Percentiles rank a stretch among this genome's conserved stretches.
These are phyloP conservation scores for Sitobion miscanthi DNA, from an alignment of 1,140 invertebrate species.

Conservation along the genomic window DNA sequence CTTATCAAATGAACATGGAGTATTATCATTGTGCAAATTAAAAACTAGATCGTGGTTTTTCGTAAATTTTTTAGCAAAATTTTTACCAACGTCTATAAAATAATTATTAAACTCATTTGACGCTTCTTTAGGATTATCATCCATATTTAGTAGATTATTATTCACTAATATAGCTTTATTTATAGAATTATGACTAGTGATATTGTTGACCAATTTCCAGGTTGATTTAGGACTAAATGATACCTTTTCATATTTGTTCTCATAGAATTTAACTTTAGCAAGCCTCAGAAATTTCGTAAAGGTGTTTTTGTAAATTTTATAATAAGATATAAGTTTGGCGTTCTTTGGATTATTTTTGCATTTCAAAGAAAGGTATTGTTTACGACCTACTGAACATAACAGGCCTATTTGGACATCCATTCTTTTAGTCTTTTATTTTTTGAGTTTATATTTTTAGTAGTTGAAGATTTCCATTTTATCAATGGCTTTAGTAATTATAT, in stretches of 20 bases:
- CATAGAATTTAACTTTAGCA: too few species aligned
- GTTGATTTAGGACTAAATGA: too few species aligned
- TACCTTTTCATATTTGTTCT: too few species aligned
- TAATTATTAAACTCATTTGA: too few species aligned
- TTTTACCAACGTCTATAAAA: too few species aligned
- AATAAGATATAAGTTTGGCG: not conserved
- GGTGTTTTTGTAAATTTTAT: not conserved
- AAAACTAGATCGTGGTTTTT: not conserved
- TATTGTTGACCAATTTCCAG: too few species aligned
- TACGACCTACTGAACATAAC: not conserved
- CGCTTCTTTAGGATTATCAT: too few species aligned
- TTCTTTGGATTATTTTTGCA: not conserved
- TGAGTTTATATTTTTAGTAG: not conserved
- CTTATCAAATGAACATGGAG: not conserved
- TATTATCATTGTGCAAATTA: not conserved
- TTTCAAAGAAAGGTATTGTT: not conserved
- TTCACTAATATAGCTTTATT: too few species aligned
- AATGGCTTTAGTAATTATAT: not conserved
- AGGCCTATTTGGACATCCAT: not conserved
- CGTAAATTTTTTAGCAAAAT: not conserved
- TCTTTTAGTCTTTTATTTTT: not conserved
- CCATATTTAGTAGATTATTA: too few species aligned
- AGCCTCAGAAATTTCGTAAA: not conserved
- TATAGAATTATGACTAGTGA: too few species aligned
- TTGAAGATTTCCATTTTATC: not conserved